These are phyloP conservation scores for Uria lomvia DNA, from an alignment of 2,113 vertebrate species.

Conservation along the genomic window DNA sequence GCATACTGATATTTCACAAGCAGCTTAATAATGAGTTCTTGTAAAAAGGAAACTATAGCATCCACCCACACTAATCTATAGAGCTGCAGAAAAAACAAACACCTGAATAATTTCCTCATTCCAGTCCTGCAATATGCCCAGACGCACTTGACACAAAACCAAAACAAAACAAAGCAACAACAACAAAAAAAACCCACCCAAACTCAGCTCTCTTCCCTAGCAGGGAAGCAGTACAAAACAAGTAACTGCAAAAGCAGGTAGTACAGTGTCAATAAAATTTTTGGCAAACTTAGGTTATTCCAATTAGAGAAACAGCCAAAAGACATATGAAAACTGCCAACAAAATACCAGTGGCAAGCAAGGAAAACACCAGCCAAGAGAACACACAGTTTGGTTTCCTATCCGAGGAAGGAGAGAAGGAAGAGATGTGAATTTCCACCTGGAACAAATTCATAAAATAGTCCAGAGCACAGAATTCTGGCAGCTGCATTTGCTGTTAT, in stretches of 20 bases:
- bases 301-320: conserved; percentile 18
- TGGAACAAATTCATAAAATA: conserved; percentile 31
- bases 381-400: conserved; percentile 1
- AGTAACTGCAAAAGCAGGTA: neutral
- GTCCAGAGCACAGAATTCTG: neutral
- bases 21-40: neutral
- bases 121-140: neutral
- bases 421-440: conserved; percentile 35
- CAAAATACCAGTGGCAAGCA: conserved; percentile 7
- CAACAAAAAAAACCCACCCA: neutral
- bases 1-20: neutral
- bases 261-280: neutral
- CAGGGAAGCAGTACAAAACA: neutral
- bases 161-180: neutral
- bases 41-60: neutral
- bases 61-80: neutral
- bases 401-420: neutral
- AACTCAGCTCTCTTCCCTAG: neutral
- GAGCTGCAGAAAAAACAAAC: neutral
- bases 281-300: neutral
- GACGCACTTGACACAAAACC: neutral
- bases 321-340: neutral
- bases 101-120: neutral
- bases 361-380: neutral
- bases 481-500: neutral